These are phyloP conservation scores for Lithosia quadra DNA, from an alignment of 2,888 invertebrate species.

Conservation along the genomic window DNA sequence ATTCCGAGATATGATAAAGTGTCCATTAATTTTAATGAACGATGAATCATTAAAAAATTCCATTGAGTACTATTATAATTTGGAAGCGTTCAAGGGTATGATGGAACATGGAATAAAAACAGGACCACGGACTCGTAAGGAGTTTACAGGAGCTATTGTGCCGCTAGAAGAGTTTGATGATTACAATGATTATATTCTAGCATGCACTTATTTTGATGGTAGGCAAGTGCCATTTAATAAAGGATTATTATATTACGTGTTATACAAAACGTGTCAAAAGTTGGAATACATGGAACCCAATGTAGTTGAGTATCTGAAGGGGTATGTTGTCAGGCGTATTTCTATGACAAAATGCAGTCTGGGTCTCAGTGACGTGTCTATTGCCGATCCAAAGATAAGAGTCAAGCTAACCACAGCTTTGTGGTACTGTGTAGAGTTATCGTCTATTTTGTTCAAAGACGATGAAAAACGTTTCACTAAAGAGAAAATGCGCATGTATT, in stretches of 20 bases:
- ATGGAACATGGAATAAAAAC: slow-evolving; percentile 43
- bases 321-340: slow-evolving; percentile 9
- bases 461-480: slow-evolving; percentile 12
- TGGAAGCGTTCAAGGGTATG: slow-evolving; percentile 61
- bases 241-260: slow-evolving; percentile 17
- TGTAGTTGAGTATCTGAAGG: slow-evolving; percentile 16
- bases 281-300: slow-evolving; percentile 13
- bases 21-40: slow-evolving; percentile 59
- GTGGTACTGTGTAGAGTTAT: slow-evolving; percentile 21
- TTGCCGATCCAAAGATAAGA: slow-evolving; percentile 13
- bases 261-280: slow-evolving; percentile 15
- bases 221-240: slow-evolving; percentile 59
- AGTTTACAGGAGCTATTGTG: slow-evolving; percentile 62
- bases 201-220: slow-evolving; percentile 61
- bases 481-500: slow-evolving; percentile 14
- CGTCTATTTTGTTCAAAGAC: slow-evolving; percentile 9
- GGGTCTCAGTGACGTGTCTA: slow-evolving; percentile 7
- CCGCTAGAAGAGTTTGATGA: slow-evolving; percentile 59
- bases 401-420: slow-evolving; percentile 13
- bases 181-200: slow-evolving; percentile 65
- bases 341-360: slow-evolving; percentile 10
- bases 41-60: slow-evolving; percentile 58
- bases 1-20: slow-evolving; percentile 58
- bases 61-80: slow-evolving; percentile 64
- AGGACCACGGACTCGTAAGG: slow-evolving; percentile 62